phyloP scores from a whole-genome alignment of 2,888 invertebrate species.

The Boloria euphrosyne region DNA sequence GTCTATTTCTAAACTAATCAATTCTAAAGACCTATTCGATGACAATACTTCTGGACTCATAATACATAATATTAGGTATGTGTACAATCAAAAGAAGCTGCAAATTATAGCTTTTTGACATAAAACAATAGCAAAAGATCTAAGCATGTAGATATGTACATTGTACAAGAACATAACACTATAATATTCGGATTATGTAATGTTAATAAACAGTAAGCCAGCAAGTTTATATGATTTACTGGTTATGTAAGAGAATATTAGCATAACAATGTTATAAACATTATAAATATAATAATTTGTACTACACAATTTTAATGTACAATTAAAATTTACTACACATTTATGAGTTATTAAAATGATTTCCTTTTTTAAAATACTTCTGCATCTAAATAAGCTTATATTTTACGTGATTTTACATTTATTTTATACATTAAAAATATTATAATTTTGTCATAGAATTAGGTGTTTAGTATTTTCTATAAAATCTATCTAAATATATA shows the following conservation, averaged over 20 bases:
- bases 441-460: no score
- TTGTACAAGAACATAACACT: constrained; percentile 4
- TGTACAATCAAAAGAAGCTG: background rate
- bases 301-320: background rate
- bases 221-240: background rate
- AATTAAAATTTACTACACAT: constrained; percentile 7
- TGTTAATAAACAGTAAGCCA: constrained; percentile 1
- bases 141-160: background rate
- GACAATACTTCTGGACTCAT: no score
- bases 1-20: no score
- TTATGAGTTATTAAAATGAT: constrained; percentile 1
- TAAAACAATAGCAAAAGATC: constrained; percentile 8
- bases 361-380: no score
- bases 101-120: background rate
- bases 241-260: background rate
- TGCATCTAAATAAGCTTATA: no score
- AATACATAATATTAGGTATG: background rate
- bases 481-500: no score
- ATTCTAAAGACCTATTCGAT: no score
- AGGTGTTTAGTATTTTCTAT: no score
- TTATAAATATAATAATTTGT: constrained; percentile 12
- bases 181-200: constrained; percentile 12
- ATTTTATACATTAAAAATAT: no score
- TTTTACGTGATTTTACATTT: no score
- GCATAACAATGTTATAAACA: background rate